Base-by-base conservation (phyloP, 2,888 invertebrate species). In the Apomyelois bistriatella region DNA sequence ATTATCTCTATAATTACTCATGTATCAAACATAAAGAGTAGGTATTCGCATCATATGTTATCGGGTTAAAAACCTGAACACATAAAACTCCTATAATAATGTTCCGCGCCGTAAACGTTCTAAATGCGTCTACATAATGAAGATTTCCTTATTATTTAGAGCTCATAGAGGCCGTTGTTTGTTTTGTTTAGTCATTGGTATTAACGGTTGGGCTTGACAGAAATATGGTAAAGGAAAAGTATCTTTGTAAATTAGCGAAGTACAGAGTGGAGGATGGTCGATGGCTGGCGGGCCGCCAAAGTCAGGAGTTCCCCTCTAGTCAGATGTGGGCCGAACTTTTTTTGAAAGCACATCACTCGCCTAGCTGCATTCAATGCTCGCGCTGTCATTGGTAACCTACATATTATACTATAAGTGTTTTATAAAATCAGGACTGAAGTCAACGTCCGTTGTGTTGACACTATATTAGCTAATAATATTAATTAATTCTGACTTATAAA, bases 181-280 rank as follows among this genome's bases (percentile, higher is more conserved):
- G 62, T 67, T 71, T 70, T 65, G 60, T 58, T 58, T 64, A 64
- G 66, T 64, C 61, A 62, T 53, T 53, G 53, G 40, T 58, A 51
- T 51, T 54, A 55, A 58, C 60, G 37, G 55, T 53, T 56, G 58
- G 55, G 60, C 64, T 64, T 58, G 57, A 66, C 72, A 72, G 69
- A 74, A 74, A 68, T 69, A 75, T 70, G 62, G 65, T 13, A n/a
- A 4, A 13, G 12, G 38, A 58, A 65, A 70, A 74, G 68, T 64
- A 64, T 63, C 58, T 54, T 68, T 67, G 71, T 70, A 75, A 72
- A 63, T 65, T 59, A 63, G 60, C 56, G 59, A 54, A 57, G 9
- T 32, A 56, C 56, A 42, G 46, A 46, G 35, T 22, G 42, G 12
- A 22, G 13, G 1, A 32, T 4, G 15, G 46, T 10, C 32, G 16